Percentiles rank a stretch among this genome's conserved stretches.
These are phyloP conservation scores for Cylindroiulus punctatus DNA, from an alignment of 2,888 invertebrate species.

Conservation along the genomic window DNA sequence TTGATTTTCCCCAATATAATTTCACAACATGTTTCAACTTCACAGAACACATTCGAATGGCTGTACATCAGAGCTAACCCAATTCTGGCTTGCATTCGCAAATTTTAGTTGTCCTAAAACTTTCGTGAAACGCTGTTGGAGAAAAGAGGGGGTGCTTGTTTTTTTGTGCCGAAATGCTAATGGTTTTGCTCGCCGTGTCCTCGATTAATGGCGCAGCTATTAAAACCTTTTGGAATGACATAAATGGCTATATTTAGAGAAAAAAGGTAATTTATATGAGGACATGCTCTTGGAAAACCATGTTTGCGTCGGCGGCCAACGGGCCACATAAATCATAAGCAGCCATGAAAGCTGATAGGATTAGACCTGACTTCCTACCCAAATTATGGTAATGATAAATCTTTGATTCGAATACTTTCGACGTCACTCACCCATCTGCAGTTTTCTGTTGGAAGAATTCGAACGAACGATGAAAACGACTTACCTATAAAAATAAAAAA, in stretches of 20 bases:
- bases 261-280: slow-evolving; percentile 9
- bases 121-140: not conserved
- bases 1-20: too few species aligned
- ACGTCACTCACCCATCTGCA: slow-evolving; percentile 2
- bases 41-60: too few species aligned
- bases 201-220: not conserved
- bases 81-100: too few species aligned
- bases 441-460: not conserved
- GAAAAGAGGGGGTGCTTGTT: not conserved
- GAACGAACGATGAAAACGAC: not conserved
- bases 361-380: not conserved
- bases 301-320: slow-evolving; percentile 14
- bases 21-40: too few species aligned
- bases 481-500: slow-evolving; percentile 9
- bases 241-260: not conserved
- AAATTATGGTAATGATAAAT: not conserved
- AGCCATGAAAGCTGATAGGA: slow-evolving; percentile 19
- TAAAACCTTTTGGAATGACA: not conserved
- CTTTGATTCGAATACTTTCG: not conserved
- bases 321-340: not conserved
- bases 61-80: too few species aligned
- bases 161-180: not conserved
- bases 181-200: not conserved
- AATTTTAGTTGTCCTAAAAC: too few species aligned
- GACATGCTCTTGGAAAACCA: not conserved